Evolutionary conservation across 2,797 vertebrate species (phyloP), one percentile per base, ranked within the genome.

Genomic region (Enoplosus armatus): DNA sequence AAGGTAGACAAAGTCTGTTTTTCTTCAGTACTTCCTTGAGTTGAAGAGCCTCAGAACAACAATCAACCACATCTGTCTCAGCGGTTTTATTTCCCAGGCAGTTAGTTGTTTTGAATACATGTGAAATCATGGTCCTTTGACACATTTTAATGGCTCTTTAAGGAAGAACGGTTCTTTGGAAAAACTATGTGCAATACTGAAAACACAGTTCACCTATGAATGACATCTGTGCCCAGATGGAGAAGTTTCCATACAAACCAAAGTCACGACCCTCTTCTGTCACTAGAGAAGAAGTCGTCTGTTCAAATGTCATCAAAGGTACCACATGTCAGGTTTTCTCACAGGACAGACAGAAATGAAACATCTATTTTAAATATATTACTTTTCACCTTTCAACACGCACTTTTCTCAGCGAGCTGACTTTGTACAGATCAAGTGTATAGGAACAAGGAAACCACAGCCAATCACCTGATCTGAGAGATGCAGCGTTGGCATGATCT

Each of bases 381-480:
- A 58, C 35, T 24, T 39, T 29, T 35, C 35, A 24, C 5, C 10
- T 3, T 58, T 63, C 5, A 29, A 5, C 6, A 16, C 8, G 2
- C 6, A 8, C 1, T 69, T 58, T 59, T 66, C 22, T 45, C 41
- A 72, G 35, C 6, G 1, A 43, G 41, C 47, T 14, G 0, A 22
- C 4, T 68, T 41, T 60, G 41, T 31, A 22, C 24, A 55, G 10
- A 66, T 61, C 8, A 80, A 55, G 27, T 37, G 48, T 27, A 26
- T 22, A 45, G n/a, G 26, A 80, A 74, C 60, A 33, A 75, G 29
- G 33, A 85, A 88, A 72, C 83, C 83, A 82, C 83, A 75, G 50
- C 0, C 2, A 31, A 60, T 45, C 24, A 37, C 35, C 6, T 66
- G 29, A 69, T 51, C 63, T 69, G 35, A 69, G 29, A 11, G 9